A percentile compares a stretch with the other conserved stretches of the same genome.
Evolutionary conservation across 2,797 vertebrate genomes (phyloP).

Genomic region (Premnoplex brunnescens): DNA sequence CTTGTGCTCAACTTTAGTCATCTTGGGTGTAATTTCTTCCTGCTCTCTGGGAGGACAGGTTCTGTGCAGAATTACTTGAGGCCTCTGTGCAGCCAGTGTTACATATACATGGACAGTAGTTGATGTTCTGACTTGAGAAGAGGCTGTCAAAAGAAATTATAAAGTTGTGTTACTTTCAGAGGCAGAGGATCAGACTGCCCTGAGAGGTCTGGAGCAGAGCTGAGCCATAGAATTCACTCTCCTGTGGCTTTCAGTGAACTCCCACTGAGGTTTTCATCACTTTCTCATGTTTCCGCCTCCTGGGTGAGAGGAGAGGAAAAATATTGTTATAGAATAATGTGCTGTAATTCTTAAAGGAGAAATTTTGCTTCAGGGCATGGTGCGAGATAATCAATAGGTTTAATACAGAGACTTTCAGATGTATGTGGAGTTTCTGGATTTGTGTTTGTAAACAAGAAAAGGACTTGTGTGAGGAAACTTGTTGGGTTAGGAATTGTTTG

Average conservation of each 20-base stretch:
- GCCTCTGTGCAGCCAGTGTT: not conserved
- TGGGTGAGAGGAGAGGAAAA: not conserved
- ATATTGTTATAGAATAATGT: not conserved
- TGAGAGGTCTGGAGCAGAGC: not conserved
- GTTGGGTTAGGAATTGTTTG: not conserved
- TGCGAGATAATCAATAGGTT: not conserved
- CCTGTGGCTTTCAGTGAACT: not conserved
- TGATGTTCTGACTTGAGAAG: not conserved
- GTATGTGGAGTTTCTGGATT: not conserved
- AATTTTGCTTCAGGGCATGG: not conserved
- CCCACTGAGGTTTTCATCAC: not conserved
- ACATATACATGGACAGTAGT: not conserved
- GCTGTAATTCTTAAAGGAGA: not conserved
- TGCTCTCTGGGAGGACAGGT: not conserved
- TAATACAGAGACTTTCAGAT: not conserved
- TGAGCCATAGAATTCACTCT: not conserved
- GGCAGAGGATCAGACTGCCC: not conserved
- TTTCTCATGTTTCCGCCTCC: not conserved
- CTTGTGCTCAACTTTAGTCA: not conserved
- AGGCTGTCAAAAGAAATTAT: not conserved
- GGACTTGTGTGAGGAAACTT: not conserved
- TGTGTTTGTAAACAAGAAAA: not conserved
- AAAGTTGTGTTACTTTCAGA: not conserved
- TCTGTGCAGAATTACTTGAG: not conserved
- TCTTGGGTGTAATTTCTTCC: not conserved